Conservation (phyloP, 2,888 invertebrate species). For the Galerucella calmariensis region DNA sequence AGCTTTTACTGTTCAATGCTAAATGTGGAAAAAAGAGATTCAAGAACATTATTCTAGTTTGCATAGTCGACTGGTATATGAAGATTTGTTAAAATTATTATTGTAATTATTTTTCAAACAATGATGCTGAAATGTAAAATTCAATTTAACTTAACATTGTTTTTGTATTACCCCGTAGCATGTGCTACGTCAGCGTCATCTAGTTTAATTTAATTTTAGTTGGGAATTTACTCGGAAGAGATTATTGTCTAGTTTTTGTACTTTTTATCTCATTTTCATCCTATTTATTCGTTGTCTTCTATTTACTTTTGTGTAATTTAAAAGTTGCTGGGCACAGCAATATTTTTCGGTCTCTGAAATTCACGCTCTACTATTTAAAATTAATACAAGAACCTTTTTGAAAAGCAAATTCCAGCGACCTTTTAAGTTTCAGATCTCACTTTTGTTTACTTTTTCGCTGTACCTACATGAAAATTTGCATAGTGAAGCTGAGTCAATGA, state of each 20-base stretch:
- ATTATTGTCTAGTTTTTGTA: neutral
- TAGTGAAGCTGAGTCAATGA: conserved; percentile 19
- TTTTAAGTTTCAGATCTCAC: conserved; percentile 22
- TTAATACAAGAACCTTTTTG: conserved; percentile 20
- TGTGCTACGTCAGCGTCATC: neutral
- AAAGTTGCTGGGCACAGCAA: conserved; percentile 11
- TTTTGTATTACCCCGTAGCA: neutral
- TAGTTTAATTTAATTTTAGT: neutral
- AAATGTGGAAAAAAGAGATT: no score
- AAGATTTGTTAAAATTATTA: no score
- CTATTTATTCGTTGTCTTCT: neutral
- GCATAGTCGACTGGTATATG: no score
- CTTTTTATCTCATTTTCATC: neutral
- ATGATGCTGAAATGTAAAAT: no score
- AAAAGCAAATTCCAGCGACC: conserved; percentile 16
- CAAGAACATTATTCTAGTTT: no score
- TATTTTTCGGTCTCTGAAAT: conserved; percentile 22
- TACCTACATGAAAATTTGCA: conserved; percentile 21
- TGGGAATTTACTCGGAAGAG: neutral
- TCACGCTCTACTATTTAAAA: conserved; percentile 27
- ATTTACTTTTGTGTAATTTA: conserved; percentile 1
- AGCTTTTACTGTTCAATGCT: no score
- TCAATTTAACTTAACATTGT: no score
- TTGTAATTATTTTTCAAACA: no score
- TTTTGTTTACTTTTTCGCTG: conserved; percentile 21